phyloP scores from a whole-genome alignment of 2,888 invertebrate genomes.

The Chrysomela aeneicollis region DNA sequence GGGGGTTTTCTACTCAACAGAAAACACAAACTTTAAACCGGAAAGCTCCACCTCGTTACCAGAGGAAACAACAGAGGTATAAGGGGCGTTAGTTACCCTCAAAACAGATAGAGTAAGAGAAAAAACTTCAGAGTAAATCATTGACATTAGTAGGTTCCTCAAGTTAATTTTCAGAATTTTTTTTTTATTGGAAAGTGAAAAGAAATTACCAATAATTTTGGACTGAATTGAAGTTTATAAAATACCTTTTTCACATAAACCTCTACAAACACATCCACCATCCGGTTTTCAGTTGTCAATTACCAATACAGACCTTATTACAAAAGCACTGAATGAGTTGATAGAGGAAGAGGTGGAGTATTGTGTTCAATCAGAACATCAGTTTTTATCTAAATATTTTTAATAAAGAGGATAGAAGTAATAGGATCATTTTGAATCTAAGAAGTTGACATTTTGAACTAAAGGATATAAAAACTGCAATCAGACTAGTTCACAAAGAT shows the following conservation, averaged over 20 bases:
- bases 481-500: constrained; percentile 1
- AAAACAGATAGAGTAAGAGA: neutral
- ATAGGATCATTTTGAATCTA: neutral
- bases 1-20: neutral
- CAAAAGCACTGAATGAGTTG: too few species aligned
- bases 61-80: neutral
- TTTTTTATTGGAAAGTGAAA: neutral
- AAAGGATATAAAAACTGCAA: neutral
- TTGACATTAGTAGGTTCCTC: neutral
- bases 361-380: too few species aligned
- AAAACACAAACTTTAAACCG: neutral
- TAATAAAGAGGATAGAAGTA: neutral
- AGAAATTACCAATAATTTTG: neutral
- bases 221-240: neutral
- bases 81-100: neutral
- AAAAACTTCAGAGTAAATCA: neutral
- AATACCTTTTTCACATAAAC: neutral
- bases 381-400: neutral
- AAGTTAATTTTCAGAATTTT: neutral
- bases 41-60: neutral
- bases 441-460: constrained; percentile 8
- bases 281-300: neutral
- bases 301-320: too few species aligned
- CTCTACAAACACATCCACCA: neutral
- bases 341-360: too few species aligned